Conservation (phyloP, 2,113 vertebrate genomes). For the Chamaea fasciata region DNA sequence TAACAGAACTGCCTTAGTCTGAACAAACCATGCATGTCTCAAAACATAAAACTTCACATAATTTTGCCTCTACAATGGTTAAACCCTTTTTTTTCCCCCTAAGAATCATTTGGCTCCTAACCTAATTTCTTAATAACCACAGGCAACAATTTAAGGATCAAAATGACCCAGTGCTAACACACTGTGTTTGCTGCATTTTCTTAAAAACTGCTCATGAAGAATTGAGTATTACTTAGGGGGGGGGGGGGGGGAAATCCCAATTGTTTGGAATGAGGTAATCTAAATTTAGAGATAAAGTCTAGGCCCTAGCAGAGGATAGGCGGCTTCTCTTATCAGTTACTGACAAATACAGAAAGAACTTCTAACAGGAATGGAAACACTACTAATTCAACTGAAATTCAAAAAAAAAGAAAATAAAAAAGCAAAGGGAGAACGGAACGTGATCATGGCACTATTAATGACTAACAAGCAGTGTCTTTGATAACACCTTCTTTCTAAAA, state of each 20-base stretch:
- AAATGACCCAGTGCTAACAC: background rate
- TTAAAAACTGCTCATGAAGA: background rate
- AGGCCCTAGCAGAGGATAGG: background rate
- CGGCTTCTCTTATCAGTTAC: background rate
- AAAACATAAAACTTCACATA: background rate
- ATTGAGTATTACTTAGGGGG: background rate
- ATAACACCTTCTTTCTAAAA: background rate
- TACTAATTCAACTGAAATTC: background rate
- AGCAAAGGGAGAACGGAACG: accelerated
- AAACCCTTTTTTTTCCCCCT: background rate
- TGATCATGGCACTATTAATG: background rate
- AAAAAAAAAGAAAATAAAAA: background rate
- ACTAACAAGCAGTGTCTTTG: background rate
- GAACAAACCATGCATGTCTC: background rate
- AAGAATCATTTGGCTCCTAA: background rate
- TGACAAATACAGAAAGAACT: background rate
- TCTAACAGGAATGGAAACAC: background rate
- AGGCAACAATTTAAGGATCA: background rate
- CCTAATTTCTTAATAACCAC: background rate
- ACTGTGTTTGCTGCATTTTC: background rate
- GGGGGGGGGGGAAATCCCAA: background rate
- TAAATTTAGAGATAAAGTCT: background rate
- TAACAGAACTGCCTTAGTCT: conserved; percentile 3
- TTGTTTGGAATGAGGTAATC: background rate
- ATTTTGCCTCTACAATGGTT: background rate